These are phyloP conservation scores for Agrochola litura DNA, from an alignment of 2,888 invertebrate species.

Conservation along the genomic window DNA sequence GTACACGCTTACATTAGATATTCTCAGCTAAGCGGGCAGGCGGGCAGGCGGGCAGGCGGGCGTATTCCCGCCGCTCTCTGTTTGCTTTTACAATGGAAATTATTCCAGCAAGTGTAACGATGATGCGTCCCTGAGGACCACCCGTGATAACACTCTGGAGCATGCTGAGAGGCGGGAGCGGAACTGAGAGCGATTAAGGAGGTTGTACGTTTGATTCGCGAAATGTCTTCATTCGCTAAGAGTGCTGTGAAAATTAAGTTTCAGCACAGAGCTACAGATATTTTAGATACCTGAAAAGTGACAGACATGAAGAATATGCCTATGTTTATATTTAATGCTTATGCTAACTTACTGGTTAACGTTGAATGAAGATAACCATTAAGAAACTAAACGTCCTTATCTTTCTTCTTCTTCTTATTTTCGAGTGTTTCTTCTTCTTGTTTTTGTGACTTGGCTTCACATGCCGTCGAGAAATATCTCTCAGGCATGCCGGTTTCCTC, in stretches of 20 bases:
- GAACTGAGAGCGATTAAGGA: not conserved
- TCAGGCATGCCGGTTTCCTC: too few relatives aligned
- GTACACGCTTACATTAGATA: constrained; percentile 43
- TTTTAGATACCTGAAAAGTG: not conserved
- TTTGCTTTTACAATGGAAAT: constrained; percentile 75
- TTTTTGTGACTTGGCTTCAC: too few relatives aligned
- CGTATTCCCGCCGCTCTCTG: constrained; percentile 60
- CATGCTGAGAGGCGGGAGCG: constrained; percentile 25
- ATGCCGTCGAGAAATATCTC: too few relatives aligned
- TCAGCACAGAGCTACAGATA: not conserved
- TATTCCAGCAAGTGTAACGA: constrained; percentile 75
- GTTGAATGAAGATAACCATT: not conserved
- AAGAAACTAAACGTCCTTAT: not conserved
- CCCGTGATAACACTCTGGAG: constrained; percentile 24
- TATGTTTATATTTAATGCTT: not conserved
- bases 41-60: constrained; percentile 5
- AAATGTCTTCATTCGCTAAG: not conserved
- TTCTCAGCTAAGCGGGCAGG: constrained; percentile 26
- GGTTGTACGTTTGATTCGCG: not conserved
- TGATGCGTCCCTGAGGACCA: constrained; percentile 73
- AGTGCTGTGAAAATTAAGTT: not conserved
- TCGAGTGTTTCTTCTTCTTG: too few relatives aligned
- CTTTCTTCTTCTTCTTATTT: too few relatives aligned
- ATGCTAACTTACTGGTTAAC: not conserved
- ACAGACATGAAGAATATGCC: not conserved